phyloP scores from a whole-genome alignment of 23 tunicate species.

The Trididemnum clinides region DNA sequence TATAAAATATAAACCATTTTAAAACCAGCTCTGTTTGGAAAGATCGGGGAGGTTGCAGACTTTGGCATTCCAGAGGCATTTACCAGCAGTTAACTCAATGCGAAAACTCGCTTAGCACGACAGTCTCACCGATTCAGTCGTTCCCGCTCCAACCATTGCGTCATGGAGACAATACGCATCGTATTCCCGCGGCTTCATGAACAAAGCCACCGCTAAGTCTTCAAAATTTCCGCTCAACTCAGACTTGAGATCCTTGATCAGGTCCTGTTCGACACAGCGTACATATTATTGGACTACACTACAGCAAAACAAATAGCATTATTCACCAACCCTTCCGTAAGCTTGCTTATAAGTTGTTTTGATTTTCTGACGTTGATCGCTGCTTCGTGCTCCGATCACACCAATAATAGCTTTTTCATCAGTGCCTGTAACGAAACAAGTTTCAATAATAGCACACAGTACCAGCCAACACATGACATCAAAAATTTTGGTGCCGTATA shows the following conservation, averaged over 20 bases:
- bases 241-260: conserved; percentile 73
- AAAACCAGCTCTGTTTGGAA: too few relatives aligned
- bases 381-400: conserved; percentile 55
- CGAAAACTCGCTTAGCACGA: too few relatives aligned
- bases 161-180: conserved; percentile 75
- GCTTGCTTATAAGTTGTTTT: conserved; percentile 66
- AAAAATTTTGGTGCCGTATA: too few relatives aligned
- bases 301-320: too few relatives aligned
- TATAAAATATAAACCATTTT: too few relatives aligned
- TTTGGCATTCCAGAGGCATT: too few relatives aligned
- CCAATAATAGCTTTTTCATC: conserved; percentile 77
- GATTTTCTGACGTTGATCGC: conserved; percentile 56
- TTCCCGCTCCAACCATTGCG: conserved; percentile 85
- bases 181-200: conserved; percentile 53
- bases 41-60: too few relatives aligned
- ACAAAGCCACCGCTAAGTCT: conserved; percentile 55
- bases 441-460: too few relatives aligned
- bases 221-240: conserved; percentile 73
- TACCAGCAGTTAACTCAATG: too few relatives aligned
- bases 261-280: too few relatives aligned
- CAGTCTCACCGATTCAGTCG: conserved; percentile 87
- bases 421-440: conserved; percentile 44
- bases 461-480: too few relatives aligned
- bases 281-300: too few relatives aligned
- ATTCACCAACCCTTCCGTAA: conserved; percentile 78